These are phyloP conservation scores for Microctenopoma stevenorrisi DNA, from an alignment of 2,797 vertebrate genomes.

Conservation along the genomic window DNA sequence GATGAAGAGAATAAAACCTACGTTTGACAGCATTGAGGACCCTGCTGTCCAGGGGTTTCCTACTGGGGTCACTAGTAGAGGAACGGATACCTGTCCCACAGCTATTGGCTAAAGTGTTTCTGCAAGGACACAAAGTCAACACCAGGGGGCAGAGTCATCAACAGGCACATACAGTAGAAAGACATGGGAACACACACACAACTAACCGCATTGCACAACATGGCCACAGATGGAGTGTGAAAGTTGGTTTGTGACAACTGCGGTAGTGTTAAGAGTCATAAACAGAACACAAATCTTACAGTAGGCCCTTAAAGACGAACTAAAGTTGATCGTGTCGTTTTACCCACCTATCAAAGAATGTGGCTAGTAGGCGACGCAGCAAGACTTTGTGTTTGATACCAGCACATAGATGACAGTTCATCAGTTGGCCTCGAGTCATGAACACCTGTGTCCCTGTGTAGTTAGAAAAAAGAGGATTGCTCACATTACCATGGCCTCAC, in stretches of 20 bases:
- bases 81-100: conserved; percentile 98
- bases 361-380: conserved; percentile 93
- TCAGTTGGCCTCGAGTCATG: conserved; percentile 98
- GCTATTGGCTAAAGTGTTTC: conserved; percentile 98
- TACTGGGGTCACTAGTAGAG: conserved; percentile 96
- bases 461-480: background rate
- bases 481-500: conserved; percentile 6
- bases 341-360: conserved; percentile 97
- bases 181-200: conserved; percentile 63
- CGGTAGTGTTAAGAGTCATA: conserved; percentile 49
- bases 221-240: conserved; percentile 79
- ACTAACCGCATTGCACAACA: conserved; percentile 69
- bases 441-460: conserved; percentile 93
- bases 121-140: conserved; percentile 75
- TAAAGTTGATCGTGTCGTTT: background rate
- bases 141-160: conserved; percentile 80
- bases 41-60: conserved; percentile 98
- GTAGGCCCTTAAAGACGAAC: conserved; percentile 17
- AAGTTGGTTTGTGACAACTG: conserved; percentile 71
- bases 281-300: conserved; percentile 43
- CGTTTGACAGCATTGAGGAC: conserved; percentile 98
- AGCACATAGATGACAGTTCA: conserved; percentile 98
- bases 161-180: conserved; percentile 50
- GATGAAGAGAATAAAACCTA: conserved; percentile 76
- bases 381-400: conserved; percentile 99